phyloP scores from a whole-genome alignment of 2,888 invertebrate species.

The Melinaea menophilus region DNA sequence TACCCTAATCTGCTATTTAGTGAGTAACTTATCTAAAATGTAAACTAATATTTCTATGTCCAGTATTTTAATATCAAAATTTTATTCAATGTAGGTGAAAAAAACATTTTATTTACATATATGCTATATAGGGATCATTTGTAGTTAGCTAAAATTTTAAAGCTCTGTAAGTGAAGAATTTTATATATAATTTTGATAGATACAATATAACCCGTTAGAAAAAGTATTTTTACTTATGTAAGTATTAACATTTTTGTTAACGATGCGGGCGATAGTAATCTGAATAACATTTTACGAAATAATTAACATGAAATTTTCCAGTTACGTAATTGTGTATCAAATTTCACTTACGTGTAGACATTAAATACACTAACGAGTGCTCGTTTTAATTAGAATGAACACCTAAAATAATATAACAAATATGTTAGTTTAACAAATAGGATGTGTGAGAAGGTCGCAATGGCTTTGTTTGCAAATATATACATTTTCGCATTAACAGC shows the following conservation, averaged over 20 bases:
- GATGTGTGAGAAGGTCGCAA: constrained; percentile 12
- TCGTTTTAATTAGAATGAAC: neutral
- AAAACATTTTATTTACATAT: too few species aligned
- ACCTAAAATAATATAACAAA: neutral
- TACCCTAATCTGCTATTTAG: too few species aligned
- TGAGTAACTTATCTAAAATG: too few species aligned
- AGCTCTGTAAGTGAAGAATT: neutral
- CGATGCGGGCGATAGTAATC: neutral
- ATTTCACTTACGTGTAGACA: too few species aligned
- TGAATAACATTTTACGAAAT: neutral
- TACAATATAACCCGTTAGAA: neutral
- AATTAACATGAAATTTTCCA: too few species aligned
- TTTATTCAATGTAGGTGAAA: too few species aligned
- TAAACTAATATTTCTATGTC: too few species aligned
- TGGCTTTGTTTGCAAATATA: constrained; percentile 13
- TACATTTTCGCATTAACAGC: constrained; percentile 16
- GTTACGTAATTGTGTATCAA: too few species aligned
- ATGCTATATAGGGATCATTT: too few species aligned
- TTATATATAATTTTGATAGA: neutral
- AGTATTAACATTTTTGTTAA: neutral
- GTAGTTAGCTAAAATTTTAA: too few species aligned
- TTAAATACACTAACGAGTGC: too few species aligned
- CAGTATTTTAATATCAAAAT: too few species aligned
- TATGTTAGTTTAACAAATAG: neutral
- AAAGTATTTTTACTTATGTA: neutral